These are phyloP conservation scores for Polypterus bichir DNA, from an alignment of 2,113 vertebrate species.

Conservation along the genomic window DNA sequence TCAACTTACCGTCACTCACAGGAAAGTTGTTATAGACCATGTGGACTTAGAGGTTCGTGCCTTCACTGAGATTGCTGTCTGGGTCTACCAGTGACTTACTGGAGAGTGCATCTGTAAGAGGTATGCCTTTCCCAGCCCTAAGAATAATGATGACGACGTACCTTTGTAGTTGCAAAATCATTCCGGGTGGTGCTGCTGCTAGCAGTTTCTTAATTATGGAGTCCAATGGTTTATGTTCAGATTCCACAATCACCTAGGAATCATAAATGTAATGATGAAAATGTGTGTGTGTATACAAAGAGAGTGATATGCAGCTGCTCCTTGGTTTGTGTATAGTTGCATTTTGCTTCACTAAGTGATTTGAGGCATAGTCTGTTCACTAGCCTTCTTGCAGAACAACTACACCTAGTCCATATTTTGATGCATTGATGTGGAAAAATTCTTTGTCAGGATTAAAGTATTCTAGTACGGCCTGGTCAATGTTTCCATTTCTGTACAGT, in stretches of 20 bases:
- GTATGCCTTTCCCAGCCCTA: constrained; percentile 10
- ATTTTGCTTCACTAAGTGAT: constrained; percentile 23
- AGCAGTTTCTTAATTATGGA: constrained; percentile 6
- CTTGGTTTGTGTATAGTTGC: constrained; percentile 23
- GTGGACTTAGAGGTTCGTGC: constrained; percentile 14
- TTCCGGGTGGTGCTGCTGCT: neutral
- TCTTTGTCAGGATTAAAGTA: constrained; percentile 9
- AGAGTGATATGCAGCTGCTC: constrained; percentile 4
- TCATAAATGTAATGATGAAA: constrained; percentile 2
- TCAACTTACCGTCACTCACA: constrained; percentile 2
- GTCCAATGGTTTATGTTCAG: constrained; percentile 2
- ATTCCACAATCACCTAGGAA: neutral
- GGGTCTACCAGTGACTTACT: constrained; percentile 2
- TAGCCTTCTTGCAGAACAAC: neutral
- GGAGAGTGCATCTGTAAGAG: constrained; percentile 8
- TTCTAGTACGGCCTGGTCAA: constrained; percentile 1
- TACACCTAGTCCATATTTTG: constrained; percentile 10
- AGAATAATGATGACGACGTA: neutral
- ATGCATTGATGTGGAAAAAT: constrained; percentile 6
- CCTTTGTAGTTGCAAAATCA: constrained; percentile 12
- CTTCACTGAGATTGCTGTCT: neutral
- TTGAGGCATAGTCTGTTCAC: neutral
- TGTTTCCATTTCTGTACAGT: constrained; percentile 12
- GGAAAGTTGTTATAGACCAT: neutral
- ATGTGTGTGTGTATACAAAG: neutral